Base-by-base conservation (phyloP, 2,797 vertebrate species). In the Tapera naevia region DNA sequence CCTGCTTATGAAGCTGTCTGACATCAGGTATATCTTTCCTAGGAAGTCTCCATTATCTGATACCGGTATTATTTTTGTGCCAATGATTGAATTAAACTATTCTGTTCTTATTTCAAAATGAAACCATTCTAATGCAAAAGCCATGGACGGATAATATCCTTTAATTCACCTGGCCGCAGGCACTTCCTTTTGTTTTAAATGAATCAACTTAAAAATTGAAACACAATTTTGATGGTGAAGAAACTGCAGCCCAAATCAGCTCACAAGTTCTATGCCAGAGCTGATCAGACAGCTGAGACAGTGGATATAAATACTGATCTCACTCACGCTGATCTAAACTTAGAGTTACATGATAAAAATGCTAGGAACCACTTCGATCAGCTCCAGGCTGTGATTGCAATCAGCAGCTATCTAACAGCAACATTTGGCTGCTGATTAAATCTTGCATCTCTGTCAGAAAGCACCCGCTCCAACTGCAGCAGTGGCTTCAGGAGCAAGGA, bases 11-110 rank as follows among this genome's bases (percentile, higher is more conserved):
- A 93, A 72, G 43, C 93, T 94, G 93, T 86, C 89, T 91, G 95
- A 93, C 88, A 92, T 86, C 93, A 96, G 94, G 94, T 96, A 87
- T 95, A 95, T 96, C 93, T 96, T 93, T 95, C 54, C 72, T 88
- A 90, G 75, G 88, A 96, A 94, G 88, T 90, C 83, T 94, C 89
- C 86, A 61, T 89, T 95, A 94, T 96, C 88, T 87, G 90, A 94
- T 91, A 53, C 78, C 57, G 33, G 51, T 87, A 71, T 73, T 91
- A 84, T 64, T 94, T 94, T 95, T 70, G 64, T 92, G 88, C 86
- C 88, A 93, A 17, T 87, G 67, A 53, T 30, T 92, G 94, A 90
- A 91, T 93, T 80, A 86, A 91, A 85, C 64, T 76, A n/a, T 95
- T 89, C 39, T 66, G 30, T 79, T 91, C 83, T 82, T 84, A 84